Evolutionary conservation across 2,888 invertebrate species (phyloP).

Genomic region (Allacma fusca): DNA sequence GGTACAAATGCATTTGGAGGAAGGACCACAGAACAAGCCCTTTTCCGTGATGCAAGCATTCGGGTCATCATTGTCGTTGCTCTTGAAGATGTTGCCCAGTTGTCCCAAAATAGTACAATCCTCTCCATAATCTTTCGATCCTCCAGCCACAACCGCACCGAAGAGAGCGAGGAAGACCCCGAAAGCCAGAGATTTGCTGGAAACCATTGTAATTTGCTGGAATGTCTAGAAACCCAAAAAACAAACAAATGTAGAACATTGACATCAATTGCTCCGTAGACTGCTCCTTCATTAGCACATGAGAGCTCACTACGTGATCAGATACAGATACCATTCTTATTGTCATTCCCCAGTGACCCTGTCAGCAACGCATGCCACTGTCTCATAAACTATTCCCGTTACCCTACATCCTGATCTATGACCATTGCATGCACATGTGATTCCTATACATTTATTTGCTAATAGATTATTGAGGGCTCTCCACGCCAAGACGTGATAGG

Average conservation of each 20-base stretch:
- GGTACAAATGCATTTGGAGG: slow-evolving; percentile 40
- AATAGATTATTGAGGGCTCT: too few relatives aligned
- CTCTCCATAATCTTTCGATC: slow-evolving; percentile 42
- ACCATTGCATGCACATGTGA: too few relatives aligned
- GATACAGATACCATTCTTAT: too few relatives aligned
- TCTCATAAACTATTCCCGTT: slow-evolving; percentile 2
- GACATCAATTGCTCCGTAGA: too few relatives aligned
- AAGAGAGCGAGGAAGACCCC: slow-evolving; percentile 13
- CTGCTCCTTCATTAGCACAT: too few relatives aligned
- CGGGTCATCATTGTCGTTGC: slow-evolving; percentile 40
- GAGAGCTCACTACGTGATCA: too few relatives aligned
- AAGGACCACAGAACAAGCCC: slow-evolving; percentile 39
- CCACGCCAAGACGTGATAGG: too few relatives aligned
- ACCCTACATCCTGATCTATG: not conserved
- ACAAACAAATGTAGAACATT: not conserved
- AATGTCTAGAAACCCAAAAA: slow-evolving; percentile 1
- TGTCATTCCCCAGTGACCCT: not conserved
- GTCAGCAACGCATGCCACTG: not conserved
- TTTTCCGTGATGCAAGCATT: slow-evolving; percentile 46
- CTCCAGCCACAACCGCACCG: slow-evolving; percentile 25
- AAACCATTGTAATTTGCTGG: slow-evolving; percentile 20
- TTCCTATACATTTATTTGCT: too few relatives aligned
- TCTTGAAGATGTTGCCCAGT: slow-evolving; percentile 33
- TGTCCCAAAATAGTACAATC: slow-evolving; percentile 42
- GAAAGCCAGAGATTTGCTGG: slow-evolving; percentile 17